Conservation (phyloP, 2,113 vertebrate genomes). For the Anser cygnoides region DNA sequence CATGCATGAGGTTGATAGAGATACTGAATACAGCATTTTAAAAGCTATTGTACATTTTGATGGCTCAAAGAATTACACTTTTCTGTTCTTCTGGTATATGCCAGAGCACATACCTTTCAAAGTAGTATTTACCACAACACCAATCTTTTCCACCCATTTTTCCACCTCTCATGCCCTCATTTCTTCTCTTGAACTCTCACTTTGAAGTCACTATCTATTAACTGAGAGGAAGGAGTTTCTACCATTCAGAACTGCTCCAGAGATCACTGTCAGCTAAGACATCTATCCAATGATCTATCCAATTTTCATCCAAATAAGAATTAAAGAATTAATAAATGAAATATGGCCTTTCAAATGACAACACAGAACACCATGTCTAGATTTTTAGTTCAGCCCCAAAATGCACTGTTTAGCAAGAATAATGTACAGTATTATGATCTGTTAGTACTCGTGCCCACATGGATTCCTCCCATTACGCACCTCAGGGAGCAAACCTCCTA, state of each 20-base stretch:
- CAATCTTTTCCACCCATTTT: neutral
- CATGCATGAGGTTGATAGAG: conserved; percentile 1
- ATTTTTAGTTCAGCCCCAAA: conserved; percentile 16
- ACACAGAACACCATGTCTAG: neutral
- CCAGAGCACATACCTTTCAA: neutral
- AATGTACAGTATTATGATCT: conserved; percentile 5
- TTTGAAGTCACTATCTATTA: neutral
- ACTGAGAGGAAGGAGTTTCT: neutral
- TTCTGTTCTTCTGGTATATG: neutral
- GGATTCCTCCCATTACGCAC: conserved; percentile 67
- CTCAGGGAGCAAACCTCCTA: conserved; percentile 78
- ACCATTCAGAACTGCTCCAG: neutral
- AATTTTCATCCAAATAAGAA: neutral
- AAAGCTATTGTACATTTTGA: conserved; percentile 56
- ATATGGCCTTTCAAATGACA: neutral
- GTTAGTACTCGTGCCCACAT: neutral
- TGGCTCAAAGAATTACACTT: neutral
- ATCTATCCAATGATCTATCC: neutral
- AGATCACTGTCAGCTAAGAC: neutral
- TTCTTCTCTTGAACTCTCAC: neutral
- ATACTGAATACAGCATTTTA: neutral
- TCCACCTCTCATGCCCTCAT: neutral
- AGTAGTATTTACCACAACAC: neutral
- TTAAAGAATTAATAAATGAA: neutral
- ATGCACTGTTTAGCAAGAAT: conserved; percentile 19